phyloP scores from a whole-genome alignment of 2,113 vertebrate species.

The Dicentrarchus labrax region DNA sequence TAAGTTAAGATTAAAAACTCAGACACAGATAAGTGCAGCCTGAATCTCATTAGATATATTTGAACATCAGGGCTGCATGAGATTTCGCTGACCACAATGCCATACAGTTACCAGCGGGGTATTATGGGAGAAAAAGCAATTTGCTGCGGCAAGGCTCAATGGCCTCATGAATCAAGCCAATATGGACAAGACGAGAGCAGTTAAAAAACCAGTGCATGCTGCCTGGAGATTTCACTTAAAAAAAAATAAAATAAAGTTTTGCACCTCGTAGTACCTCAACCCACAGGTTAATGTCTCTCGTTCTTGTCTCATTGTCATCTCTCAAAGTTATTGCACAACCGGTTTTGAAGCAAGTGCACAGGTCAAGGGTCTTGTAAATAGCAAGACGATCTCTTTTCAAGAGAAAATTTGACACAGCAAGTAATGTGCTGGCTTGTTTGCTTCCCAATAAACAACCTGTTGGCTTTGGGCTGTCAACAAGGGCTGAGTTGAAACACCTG shows the following conservation, averaged over 20 bases:
- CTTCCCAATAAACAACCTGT: conserved; percentile 48
- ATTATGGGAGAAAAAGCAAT: conserved; percentile 79
- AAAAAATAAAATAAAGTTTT: conserved; percentile 37
- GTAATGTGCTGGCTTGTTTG: not conserved
- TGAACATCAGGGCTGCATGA: conserved; percentile 58
- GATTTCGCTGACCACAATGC: conserved; percentile 71
- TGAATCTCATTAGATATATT: conserved; percentile 68
- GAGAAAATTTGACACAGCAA: not conserved
- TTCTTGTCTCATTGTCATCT: not conserved
- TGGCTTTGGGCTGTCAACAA: conserved; percentile 44
- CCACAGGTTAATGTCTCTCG: conserved; percentile 42
- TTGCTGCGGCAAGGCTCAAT: conserved; percentile 75
- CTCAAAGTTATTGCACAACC: not conserved
- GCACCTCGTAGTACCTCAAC: conserved; percentile 13
- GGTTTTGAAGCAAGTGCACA: not conserved
- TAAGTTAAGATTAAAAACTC: conserved; percentile 55
- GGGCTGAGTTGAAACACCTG: conserved; percentile 68
- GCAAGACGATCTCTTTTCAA: not conserved
- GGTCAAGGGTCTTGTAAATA: not conserved
- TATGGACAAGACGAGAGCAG: conserved; percentile 63
- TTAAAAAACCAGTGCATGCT: conserved; percentile 57
- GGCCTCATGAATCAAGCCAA: conserved; percentile 77
- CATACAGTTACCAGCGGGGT: conserved; percentile 59
- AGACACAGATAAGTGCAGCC: conserved; percentile 30
- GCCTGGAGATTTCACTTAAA: conserved; percentile 70